Evolutionary conservation across 1,140 invertebrate species (phyloP).

Genomic region (Chironomus striatipennis): DNA sequence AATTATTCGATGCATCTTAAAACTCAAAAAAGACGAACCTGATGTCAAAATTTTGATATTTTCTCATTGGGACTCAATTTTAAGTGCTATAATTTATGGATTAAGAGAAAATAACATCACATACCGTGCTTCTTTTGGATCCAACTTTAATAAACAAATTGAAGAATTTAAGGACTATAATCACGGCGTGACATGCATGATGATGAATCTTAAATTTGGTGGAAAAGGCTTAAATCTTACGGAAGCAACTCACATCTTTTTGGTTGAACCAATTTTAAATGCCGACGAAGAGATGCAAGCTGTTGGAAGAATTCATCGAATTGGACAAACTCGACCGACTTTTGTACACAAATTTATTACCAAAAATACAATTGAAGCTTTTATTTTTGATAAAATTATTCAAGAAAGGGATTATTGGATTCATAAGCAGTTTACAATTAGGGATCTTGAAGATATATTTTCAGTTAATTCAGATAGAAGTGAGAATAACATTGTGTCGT

Average conservation of each 20-base stretch:
- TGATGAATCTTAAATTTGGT: slow-evolving; percentile 59
- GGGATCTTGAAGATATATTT: neutral
- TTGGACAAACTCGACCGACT: slow-evolving; percentile 63
- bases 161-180: slow-evolving; percentile 46
- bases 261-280: slow-evolving; percentile 69
- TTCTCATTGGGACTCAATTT: slow-evolving; percentile 57
- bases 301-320: slow-evolving; percentile 67
- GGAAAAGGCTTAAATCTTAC: slow-evolving; percentile 70
- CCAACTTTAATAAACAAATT: slow-evolving; percentile 42
- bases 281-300: slow-evolving; percentile 66
- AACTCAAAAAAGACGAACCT: slow-evolving; percentile 47
- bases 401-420: neutral
- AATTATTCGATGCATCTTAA: slow-evolving; percentile 51
- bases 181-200: slow-evolving; percentile 49
- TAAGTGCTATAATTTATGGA: slow-evolving; percentile 52
- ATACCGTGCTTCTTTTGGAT: slow-evolving; percentile 35
- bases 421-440: neutral
- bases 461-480: neutral
- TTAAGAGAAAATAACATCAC: slow-evolving; percentile 52
- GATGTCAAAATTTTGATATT: slow-evolving; percentile 63
- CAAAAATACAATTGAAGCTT: slow-evolving; percentile 60
- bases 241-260: slow-evolving; percentile 69
- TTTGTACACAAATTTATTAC: slow-evolving; percentile 61
- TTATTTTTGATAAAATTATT: slow-evolving; percentile 42
- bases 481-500: no score